Base-by-base conservation (phyloP, 2,113 vertebrate genomes). In the Sebastes schlegelii region DNA sequence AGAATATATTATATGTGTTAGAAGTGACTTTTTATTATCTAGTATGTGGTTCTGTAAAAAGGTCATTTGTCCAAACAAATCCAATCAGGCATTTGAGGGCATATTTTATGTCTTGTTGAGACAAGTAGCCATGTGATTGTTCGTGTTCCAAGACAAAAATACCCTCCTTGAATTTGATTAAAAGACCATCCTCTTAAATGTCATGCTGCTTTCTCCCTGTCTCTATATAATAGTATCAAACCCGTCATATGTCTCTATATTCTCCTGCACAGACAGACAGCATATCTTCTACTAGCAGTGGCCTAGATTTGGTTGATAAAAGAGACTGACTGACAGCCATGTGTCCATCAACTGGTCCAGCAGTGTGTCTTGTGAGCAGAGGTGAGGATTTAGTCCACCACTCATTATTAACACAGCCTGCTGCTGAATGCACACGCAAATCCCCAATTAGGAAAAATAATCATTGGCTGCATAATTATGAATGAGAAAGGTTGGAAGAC, bases 361-460 rank as follows among this genome's bases (percentile, higher is more conserved):
- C 1, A 48, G 66, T 19, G 34, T 43, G 13, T 62, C 13, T 40
- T 8, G 4, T 4, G 45, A 54, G 9, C n/a, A 45, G 21, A 52
- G 26, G 19, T 66, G 61, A 72, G 70, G 61, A 66, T 82, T 60
- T 52, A 40, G 58, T 77, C 45, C 14, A 52, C 48, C 57, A 21
- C 55, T 77, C 34, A 71, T 78, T 72, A 84, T 82, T 81, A 79
- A 68, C 62, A 73, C 75, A 54, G 42, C 77, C 78, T 68, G 57
- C 10, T 73, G 57, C 82, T 70, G 19, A 40, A 86, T 79, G 83
- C 74, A 88, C 43, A 86, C 77, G 83, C 74, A 88, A 84, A 86
- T 78, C 45, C 46, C 43, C 46, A 65, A 80, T 90, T 87, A 84
- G 58, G 26, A 54, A 61, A 67, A 74, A 81, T 13, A 77, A 80